Conservation (phyloP, 53 echinoderm and acorn worm genomes). For the Arbacia lixula region DNA sequence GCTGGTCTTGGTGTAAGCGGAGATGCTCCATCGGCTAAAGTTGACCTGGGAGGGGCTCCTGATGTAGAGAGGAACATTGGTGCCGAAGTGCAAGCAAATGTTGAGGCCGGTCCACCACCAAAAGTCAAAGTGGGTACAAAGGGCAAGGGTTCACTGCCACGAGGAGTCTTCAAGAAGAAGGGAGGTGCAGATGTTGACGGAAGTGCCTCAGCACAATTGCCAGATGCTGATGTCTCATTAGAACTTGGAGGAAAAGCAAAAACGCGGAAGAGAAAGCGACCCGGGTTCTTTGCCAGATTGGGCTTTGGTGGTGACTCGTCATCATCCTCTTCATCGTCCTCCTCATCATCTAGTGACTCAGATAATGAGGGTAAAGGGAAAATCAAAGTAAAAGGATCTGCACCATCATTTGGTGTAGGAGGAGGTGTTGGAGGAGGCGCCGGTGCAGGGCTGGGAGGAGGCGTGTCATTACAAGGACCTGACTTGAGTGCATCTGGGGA, state of each 20-base stretch:
- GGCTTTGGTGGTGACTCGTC: constrained; percentile 59
- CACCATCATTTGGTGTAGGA: background rate
- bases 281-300: constrained; percentile 58
- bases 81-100: constrained; percentile 56
- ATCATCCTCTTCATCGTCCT: constrained; percentile 62
- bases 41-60: constrained; percentile 58
- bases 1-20: constrained; percentile 78
- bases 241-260: constrained; percentile 59
- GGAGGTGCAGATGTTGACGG: constrained; percentile 35
- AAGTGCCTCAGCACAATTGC: background rate
- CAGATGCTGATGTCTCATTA: constrained; percentile 51
- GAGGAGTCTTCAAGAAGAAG: constrained; percentile 39
- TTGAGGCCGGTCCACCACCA: constrained; percentile 49
- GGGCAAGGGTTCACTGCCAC: constrained; percentile 46
- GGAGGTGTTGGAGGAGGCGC: no score
- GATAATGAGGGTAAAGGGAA: constrained; percentile 61
- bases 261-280: constrained; percentile 57
- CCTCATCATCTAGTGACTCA: constrained; percentile 63
- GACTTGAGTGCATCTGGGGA: constrained; percentile 36
- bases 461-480: no score
- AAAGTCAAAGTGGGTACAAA: constrained; percentile 38
- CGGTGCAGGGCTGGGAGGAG: no score
- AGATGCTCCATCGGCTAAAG: constrained; percentile 63
- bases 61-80: constrained; percentile 58
- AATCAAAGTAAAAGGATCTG: constrained; percentile 51